phyloP scores from a whole-genome alignment of 2,888 invertebrate species.

The Hipparchia sbordonii region DNA sequence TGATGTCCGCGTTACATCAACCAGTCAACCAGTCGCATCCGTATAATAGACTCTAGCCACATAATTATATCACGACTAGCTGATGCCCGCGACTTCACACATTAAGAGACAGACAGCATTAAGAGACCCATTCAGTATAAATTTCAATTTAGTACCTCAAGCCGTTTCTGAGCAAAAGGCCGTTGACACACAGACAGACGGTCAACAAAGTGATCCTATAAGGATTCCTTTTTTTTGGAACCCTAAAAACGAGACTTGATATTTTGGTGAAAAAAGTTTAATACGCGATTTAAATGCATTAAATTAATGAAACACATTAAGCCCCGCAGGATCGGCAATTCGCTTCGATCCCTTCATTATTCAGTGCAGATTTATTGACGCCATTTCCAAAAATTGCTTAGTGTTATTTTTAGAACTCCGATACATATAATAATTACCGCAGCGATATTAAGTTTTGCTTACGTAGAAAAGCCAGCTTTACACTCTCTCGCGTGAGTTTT shows the following conservation, averaged over 20 bases:
- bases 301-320: constrained; percentile 15
- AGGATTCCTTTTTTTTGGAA: too few relatives aligned
- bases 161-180: too few relatives aligned
- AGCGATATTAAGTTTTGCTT: neutral
- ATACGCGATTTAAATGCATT: constrained; percentile 12
- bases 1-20: neutral
- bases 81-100: too few relatives aligned
- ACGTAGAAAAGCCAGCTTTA: neutral
- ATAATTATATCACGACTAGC: too few relatives aligned
- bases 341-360: constrained; percentile 13
- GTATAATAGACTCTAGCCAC: too few relatives aligned
- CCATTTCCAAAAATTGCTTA: constrained; percentile 2
- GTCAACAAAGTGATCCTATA: too few relatives aligned
- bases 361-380: constrained; percentile 17
- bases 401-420: constrained; percentile 5
- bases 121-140: too few relatives aligned
- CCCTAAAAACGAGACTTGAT: neutral
- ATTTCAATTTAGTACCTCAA: too few relatives aligned
- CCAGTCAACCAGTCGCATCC: neutral
- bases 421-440: neutral
- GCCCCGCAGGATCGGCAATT: constrained; percentile 3
- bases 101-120: too few relatives aligned
- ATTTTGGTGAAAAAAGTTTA: constrained; percentile 1
- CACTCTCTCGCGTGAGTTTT: neutral
- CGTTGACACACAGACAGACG: too few relatives aligned